Percentiles rank a stretch among this genome's conserved stretches.
These are phyloP conservation scores for Trichechus manatus DNA, from an alignment of 2,113 vertebrate genomes.

Conservation along the genomic window DNA sequence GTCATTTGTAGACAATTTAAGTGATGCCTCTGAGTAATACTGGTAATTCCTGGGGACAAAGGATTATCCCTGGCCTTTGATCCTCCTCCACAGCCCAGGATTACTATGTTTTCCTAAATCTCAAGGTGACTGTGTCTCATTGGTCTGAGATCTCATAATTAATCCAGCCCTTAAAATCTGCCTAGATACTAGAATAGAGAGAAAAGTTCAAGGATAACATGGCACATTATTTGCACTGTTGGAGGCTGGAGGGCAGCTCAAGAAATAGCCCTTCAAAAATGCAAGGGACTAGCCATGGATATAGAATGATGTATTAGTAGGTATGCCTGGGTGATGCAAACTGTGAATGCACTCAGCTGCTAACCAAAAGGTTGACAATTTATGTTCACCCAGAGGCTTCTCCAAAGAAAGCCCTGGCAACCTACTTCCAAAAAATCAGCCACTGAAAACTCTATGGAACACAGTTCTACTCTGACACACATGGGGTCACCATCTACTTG, in stretches of 20 bases:
- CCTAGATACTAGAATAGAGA: background rate
- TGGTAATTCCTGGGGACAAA: background rate
- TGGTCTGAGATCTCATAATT: background rate
- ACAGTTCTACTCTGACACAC: background rate
- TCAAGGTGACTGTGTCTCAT: background rate
- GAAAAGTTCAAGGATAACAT: background rate
- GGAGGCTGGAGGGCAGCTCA: background rate
- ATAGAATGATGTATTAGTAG: background rate
- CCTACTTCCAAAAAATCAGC: background rate
- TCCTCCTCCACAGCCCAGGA: background rate
- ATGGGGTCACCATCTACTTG: background rate
- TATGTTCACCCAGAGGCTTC: background rate
- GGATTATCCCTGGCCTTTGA: background rate
- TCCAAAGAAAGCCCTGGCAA: background rate
- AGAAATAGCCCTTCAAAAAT: background rate
- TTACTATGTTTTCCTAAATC: background rate
- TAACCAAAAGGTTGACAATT: background rate
- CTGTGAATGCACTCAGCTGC: background rate
- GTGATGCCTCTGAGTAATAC: background rate
- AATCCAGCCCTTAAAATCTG: background rate
- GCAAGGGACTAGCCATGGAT: background rate
- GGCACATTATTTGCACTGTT: background rate
- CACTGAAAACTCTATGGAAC: background rate
- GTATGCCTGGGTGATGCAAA: background rate
- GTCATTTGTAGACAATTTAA: background rate